Evolutionary conservation across 2,888 invertebrate species (phyloP), one percentile per base, ranked within the genome.

Genomic region (Philhelius pedissequus): DNA sequence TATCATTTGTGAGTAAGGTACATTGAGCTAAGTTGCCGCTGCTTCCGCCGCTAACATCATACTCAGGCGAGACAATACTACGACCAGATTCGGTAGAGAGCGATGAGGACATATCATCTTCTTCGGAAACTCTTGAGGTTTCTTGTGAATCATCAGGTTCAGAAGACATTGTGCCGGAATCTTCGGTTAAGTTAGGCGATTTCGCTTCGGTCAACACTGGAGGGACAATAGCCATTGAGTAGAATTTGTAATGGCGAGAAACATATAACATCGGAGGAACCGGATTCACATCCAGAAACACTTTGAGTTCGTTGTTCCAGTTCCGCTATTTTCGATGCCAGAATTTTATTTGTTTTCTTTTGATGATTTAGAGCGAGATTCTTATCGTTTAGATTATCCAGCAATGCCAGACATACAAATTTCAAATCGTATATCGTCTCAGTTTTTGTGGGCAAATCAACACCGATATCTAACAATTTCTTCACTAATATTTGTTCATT

Each of bases 321-420:
- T 91, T 97, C 96, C n/a, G 95, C 94, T 87, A 97, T 95, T 91
- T 97, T 93, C 79, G 94, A 93, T 0, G 96, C 97, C 74, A 97
- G 92, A 87, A 97, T 96, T 92, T 95, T 96, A 91, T 97, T 97
- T 4, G 97, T 95, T 92, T 96, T 96, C 88, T 96, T 94, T 88
- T 97, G 97, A 92, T 97, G 97, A 84, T 95, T 94, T 30, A 97
- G 91, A 1, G 97, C 97, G 77, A 96, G 92, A 60, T 95, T 96
- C 92, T 97, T 97, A 89, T 97, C 97, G 91, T 96, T 96, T 40
- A 97, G 92, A 56, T 96, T 94, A 90, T 97, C 97, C 87, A 97
- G 92, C 43, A 97, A 92, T 6, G 96, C 96, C 66, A 95, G 92
- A 87, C 96, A 96, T 18, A 97, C 91, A 1, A 95, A 95, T 88